phyloP scores from a whole-genome alignment of 2,113 vertebrate species.

The Elanoides forficatus region DNA sequence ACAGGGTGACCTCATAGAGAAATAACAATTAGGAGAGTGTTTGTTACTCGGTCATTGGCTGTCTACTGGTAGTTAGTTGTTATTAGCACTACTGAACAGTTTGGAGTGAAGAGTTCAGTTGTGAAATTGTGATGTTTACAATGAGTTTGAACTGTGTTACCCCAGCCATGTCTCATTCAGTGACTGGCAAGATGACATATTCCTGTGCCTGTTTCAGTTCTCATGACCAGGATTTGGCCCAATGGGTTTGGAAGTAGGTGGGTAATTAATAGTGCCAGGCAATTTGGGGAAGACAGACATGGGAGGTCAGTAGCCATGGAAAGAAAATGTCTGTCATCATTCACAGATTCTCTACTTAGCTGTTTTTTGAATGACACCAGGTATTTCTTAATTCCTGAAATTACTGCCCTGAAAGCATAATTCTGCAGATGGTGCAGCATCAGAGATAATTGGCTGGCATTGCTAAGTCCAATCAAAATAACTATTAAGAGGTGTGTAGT shows the following conservation, averaged over 20 bases:
- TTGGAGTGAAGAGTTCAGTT: not conserved
- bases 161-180: not conserved
- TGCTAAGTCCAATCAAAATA: not conserved
- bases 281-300: not conserved
- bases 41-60: not conserved
- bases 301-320: not conserved
- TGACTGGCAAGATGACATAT: not conserved
- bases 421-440: conserved; percentile 19
- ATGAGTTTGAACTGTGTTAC: not conserved
- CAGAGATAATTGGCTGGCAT: not conserved
- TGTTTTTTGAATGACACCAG: not conserved
- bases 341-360: not conserved
- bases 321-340: not conserved
- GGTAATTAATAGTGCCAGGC: not conserved
- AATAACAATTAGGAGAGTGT: not conserved
- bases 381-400: conserved; percentile 41
- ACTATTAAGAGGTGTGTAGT: not conserved
- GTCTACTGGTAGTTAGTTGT: not conserved
- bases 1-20: not conserved
- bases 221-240: not conserved
- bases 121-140: not conserved
- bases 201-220: not conserved
- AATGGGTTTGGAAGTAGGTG: not conserved
- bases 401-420: not conserved
- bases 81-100: not conserved